Percentiles rank a stretch among this genome's conserved stretches.
Evolutionary conservation across 1,140 invertebrate species (phyloP).

Genomic region (Pogonomyrmex barbatus): DNA sequence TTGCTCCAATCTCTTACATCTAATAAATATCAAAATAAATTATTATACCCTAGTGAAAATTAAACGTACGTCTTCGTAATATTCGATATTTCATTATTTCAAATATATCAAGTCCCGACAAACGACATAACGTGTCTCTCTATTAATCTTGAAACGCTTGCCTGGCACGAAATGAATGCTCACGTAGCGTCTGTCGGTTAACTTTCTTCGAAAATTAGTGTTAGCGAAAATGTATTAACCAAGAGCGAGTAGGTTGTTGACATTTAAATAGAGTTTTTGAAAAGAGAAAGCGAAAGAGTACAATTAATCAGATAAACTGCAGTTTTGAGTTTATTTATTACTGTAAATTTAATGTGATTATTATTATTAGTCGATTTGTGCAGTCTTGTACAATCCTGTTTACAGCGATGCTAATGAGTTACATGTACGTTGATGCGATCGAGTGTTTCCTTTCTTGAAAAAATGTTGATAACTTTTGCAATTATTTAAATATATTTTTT

Average conservation of each 20-base stretch:
- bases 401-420: background rate
- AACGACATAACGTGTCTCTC: background rate
- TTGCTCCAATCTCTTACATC: conserved; percentile 5
- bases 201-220: background rate
- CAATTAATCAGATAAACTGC: background rate
- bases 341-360: background rate
- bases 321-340: background rate
- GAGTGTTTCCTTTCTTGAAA: background rate
- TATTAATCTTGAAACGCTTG: conserved; percentile 5
- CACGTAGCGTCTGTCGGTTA: background rate
- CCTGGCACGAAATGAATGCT: background rate
- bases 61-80: conserved; percentile 1
- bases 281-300: background rate
- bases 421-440: background rate
- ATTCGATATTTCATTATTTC: conserved; percentile 16
- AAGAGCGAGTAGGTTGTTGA: background rate
- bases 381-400: background rate
- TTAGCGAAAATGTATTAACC: background rate
- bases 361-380: background rate
- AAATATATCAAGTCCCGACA: background rate
- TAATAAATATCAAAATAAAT: conserved; percentile 16
- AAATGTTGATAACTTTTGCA: background rate
- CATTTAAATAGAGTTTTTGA: background rate
- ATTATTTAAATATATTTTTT: conserved; percentile 46
- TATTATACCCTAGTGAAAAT: conserved; percentile 10